Evolutionary conservation across 2,888 invertebrate species (phyloP), one percentile per base, ranked within the genome.

Genomic region (Netelia virgata): DNA sequence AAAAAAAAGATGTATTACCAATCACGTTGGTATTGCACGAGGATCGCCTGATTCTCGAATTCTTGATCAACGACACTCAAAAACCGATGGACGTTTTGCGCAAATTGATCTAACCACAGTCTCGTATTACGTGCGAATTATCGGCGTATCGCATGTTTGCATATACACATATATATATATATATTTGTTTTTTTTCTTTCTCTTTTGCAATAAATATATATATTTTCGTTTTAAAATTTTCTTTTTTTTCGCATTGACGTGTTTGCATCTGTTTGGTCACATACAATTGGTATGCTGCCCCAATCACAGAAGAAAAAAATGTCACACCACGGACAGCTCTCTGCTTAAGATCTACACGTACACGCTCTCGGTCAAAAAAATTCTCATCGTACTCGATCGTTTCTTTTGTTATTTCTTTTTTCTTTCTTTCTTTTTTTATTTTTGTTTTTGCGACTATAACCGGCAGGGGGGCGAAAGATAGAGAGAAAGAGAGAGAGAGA

Each of bases 261-360:
- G 82, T 81, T 74, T 84, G 75, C 78, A 79, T 81, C 83, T 86
- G 87, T 82, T 81, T 86, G 96, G 96, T 96, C 96, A 96, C 95
- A 95, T 95, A 96, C 94, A 94, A 92, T 90, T 95, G 95, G 96
- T 96, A 96, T 96, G 96, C 95, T 95, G 96, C 96, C 97, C 97
- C 97, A 96, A 96, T 96, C 97, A 97, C 96, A 97, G 96, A 96
- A 95, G 94, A 95, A 97, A 97, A 83, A 96, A 96, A 96, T 97
- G 97, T 96, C 97, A 97, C 96, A 96, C 96, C 95, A 96, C 94
- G 94, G 93, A 93, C 93, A 94, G 91, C 89, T 90, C 69, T 86
- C 88, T 89, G 50, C 90, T 92, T 91, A 91, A 90, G 89, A 88
- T 90, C 89, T 90, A 84, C 80, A 86, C 83, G 83, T 77, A 80